Evolutionary conservation across 2,888 invertebrate species (phyloP).

Genomic region (Acronicta psi): DNA sequence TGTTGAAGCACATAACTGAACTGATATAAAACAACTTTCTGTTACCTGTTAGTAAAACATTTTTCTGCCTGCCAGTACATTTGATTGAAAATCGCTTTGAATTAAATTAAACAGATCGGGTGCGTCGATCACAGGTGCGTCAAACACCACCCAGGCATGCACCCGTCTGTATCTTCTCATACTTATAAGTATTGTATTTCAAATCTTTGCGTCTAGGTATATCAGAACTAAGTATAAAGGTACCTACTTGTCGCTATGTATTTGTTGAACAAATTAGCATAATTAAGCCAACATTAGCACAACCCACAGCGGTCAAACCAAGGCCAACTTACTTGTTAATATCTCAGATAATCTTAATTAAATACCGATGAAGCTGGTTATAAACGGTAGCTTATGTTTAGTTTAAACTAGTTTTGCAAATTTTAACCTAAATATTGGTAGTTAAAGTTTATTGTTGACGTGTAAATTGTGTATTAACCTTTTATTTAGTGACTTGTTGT

Average conservation of each 20-base stretch:
- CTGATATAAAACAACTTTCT: too few species aligned
- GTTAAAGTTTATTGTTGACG: conserved; percentile 7
- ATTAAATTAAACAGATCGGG: too few species aligned
- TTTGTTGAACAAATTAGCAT: conserved; percentile 47
- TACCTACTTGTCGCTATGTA: conserved; percentile 21
- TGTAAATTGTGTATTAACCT: conserved; percentile 11
- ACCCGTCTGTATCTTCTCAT: too few species aligned
- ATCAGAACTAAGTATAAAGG: conserved; percentile 23
- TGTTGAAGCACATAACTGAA: too few species aligned
- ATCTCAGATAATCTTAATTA: conserved; percentile 48
- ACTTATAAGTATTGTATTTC: too few species aligned
- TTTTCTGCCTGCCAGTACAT: too few species aligned
- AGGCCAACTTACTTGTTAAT: conserved; percentile 45
- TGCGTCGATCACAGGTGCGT: too few species aligned
- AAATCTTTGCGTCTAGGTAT: conserved; percentile 2
- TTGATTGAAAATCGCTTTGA: too few species aligned
- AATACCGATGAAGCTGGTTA: conserved; percentile 30
- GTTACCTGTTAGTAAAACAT: too few species aligned
- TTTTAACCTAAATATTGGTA: conserved; percentile 22
- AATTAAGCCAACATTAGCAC: conserved; percentile 43
- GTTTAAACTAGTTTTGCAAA: conserved; percentile 34
- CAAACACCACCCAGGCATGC: too few species aligned
- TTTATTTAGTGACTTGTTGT: too few species aligned
- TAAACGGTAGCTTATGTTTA: neutral
- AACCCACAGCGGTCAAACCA: conserved; percentile 25